phyloP scores from a whole-genome alignment of 2,113 vertebrate genomes.

The Charadrius vociferus region DNA sequence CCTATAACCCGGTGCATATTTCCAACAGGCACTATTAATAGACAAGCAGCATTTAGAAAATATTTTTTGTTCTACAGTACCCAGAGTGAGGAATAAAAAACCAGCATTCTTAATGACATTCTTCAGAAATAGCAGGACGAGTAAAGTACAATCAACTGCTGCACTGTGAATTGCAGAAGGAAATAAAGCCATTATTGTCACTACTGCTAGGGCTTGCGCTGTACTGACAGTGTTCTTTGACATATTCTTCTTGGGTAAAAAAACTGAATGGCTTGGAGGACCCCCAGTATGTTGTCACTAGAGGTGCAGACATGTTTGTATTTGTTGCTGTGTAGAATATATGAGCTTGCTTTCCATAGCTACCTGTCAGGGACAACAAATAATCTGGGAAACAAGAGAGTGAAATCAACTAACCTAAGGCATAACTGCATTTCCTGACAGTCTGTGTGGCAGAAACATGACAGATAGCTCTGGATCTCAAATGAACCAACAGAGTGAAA shows the following conservation, averaged over 20 bases:
- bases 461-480: not conserved
- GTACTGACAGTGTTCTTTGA: not conserved
- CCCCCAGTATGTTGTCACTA: not conserved
- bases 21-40: not conserved
- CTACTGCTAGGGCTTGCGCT: not conserved
- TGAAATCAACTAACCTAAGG: not conserved
- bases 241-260: not conserved
- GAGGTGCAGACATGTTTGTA: not conserved
- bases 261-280: not conserved
- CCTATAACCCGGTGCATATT: not conserved
- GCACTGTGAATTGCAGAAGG: not conserved
- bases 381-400: not conserved
- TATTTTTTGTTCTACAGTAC: not conserved
- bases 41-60: not conserved
- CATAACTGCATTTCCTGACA: accelerated
- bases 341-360: not conserved
- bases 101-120: not conserved
- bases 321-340: not conserved
- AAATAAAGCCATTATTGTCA: not conserved
- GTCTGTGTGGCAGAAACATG: not conserved
- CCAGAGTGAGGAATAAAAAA: not conserved
- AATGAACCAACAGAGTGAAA: not conserved
- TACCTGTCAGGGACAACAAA: accelerated
- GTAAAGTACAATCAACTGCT: not conserved
- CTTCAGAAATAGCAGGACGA: not conserved